Evolutionary conservation across 2,888 invertebrate species (phyloP).

Genomic region (Mamestra brassicae): DNA sequence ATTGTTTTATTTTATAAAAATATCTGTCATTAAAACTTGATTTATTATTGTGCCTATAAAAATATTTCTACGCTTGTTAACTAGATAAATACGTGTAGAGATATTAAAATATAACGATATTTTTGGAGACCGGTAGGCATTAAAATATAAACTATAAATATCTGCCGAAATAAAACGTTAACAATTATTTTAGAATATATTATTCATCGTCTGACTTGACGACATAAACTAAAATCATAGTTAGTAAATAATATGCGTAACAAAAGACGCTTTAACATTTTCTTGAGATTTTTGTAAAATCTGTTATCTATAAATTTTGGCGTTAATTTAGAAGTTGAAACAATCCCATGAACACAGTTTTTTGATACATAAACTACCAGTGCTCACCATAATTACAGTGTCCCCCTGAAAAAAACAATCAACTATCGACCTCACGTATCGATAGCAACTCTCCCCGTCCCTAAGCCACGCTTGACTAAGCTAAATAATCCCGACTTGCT

Average conservation of each 20-base stretch:
- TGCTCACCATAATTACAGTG: no score
- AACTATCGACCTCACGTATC: constrained; percentile 41
- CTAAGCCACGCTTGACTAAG: constrained; percentile 77
- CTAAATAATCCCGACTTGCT: constrained; percentile 82
- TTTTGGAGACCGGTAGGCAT: constrained; percentile 34
- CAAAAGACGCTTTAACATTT: neutral
- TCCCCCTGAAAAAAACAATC: neutral
- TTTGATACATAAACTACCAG: neutral
- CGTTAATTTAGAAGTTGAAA: neutral
- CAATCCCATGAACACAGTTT: neutral
- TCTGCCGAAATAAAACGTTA: constrained; percentile 38
- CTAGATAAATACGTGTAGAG: constrained; percentile 16
- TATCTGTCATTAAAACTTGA: constrained; percentile 51
- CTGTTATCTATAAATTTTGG: neutral
- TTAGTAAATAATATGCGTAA: neutral
- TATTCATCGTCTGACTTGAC: constrained; percentile 23
- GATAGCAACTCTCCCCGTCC: constrained; percentile 49
- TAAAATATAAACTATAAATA: constrained; percentile 40
- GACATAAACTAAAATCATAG: neutral
- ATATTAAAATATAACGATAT: constrained; percentile 47
- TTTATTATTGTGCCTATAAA: constrained; percentile 62
- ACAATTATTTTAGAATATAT: constrained; percentile 39
- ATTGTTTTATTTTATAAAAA: constrained; percentile 50
- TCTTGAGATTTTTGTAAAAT: neutral
- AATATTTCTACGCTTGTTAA: constrained; percentile 30